Base-by-base conservation (phyloP, 2,797 vertebrate species). In the Peromyscus aztecus region DNA sequence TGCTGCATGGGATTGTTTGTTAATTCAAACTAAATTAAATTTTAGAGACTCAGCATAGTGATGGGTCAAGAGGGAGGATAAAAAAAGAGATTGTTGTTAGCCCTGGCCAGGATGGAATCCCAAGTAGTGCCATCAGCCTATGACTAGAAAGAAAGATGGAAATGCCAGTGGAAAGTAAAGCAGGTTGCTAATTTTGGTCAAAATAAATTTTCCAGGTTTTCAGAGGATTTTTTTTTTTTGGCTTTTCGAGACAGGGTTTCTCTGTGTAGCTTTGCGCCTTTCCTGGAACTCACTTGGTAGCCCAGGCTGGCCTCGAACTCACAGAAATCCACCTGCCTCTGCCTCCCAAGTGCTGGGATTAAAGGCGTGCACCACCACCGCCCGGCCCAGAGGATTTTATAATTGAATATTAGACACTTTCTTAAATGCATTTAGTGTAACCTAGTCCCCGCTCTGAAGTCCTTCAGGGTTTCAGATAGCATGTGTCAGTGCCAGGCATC, bases 11-110 rank as follows among this genome's bases (percentile, higher is more conserved):
- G 40, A 24, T 85, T 46, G 40, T 90, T 84, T 76, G 4, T 75
- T 89, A 89, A 94, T 78, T 88, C 40, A 61, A 63, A 85, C 84
- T 85, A 59, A 95, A 73, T 86, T 40, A 91, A 85, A 80, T 75
- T 81, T 69, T 27, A 75, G 65, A 92, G 14, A 67, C 6, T 93
- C 52, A 29, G 37, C 29, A 84, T 87, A 91, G 23, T 90, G 75
- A 9, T 76, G 73, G 61, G 31, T 86, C 73, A 78, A 40, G 29
- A 94, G 12, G 40, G 43, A 61, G 63, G 46, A 88, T 46, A 65
- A 93, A 59, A 92, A 93, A 91, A n/a, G 78, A 91, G 96, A 95
- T 80, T 17, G 73, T 21, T 61, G 29, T 4, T 6, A 24, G 81
- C 16, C 0, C 0, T 4, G 77, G 77, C 96, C 17, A 73, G 82